Base-by-base conservation (phyloP, 2,113 vertebrate genomes). In the Rhodinocichla rosea region DNA sequence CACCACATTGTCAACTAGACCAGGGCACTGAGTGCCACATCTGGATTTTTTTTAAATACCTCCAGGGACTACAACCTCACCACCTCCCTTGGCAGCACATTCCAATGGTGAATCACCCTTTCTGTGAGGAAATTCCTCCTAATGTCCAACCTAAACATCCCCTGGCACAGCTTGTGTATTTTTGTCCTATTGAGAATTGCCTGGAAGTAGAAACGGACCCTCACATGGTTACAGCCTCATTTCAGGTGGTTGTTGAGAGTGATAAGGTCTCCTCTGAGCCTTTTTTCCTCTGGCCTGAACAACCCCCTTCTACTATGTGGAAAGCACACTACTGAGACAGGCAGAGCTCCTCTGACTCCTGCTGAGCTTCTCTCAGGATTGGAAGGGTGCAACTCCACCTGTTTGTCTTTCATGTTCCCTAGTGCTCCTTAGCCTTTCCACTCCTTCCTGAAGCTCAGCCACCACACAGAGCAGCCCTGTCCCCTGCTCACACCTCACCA, bases 401-500 rank as follows among this genome's bases (percentile, higher is more conserved):
- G 1, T 28, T 39, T 47, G 6, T 30, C 30, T 35, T 56, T 49
- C 19, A 4, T 9, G 2, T 12, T 55, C 28, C 15, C 16, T 40
- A 13, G 13, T 11, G 15, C 50, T 13, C 19, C 30, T 30, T 6
- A 20, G 15, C 15, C 35, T 57, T 65, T 39, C 13, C 24, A 3
- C 19, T 20, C 5, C 6, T 28, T 47, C 23, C 18, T 39, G 6
- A 10, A n/a, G 18, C 47, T 37, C 17, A 33, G 81, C 13, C 7
- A 1, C 8, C 2, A 6, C 21, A 4, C 37, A 26, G 37, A 37
- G 37, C 37, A 16, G 4, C 3, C 37, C 10, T 3, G 37, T 52
- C 37, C 10, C 5, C 15, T 7, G 67, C 32, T 52, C 32, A 5
- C 45, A 7, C 10, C 0, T 0, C 11, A 2, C 2, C 24, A 9